Conservation (phyloP, 2,888 invertebrate species). For the Abscondita cerata region DNA sequence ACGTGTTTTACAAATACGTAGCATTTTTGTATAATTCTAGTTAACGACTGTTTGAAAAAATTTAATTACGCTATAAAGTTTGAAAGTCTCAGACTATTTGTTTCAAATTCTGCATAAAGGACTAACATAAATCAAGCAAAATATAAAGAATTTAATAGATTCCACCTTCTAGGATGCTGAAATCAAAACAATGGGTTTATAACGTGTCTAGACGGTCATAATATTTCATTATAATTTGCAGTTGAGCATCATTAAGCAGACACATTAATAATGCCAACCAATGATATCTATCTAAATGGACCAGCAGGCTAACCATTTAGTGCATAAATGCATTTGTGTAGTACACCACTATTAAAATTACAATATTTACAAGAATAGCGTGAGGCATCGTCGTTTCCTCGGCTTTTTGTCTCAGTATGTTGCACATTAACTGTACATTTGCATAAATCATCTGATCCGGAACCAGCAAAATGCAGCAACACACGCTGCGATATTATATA, state of each 20-base stretch:
- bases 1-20: no score
- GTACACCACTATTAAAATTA: conserved; percentile 37
- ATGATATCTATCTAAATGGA: conserved; percentile 37
- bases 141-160: conserved; percentile 1
- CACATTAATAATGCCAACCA: conserved; percentile 35
- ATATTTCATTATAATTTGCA: conserved; percentile 29
- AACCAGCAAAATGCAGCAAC: conserved; percentile 28
- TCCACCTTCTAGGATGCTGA: conserved; percentile 16
- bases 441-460: conserved; percentile 40
- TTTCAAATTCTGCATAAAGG: no score
- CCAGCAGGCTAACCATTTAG: conserved; percentile 32
- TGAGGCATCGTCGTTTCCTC: conserved; percentile 37
- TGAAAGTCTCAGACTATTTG: no score
- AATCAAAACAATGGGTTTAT: conserved; percentile 27
- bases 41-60: no score
- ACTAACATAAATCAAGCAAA: no score
- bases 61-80: no score
- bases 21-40: no score
- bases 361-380: conserved; percentile 38
- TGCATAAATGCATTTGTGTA: conserved; percentile 31
- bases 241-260: conserved; percentile 27
- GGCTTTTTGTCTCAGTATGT: conserved; percentile 37
- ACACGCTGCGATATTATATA: conserved; percentile 26
- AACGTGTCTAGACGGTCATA: conserved; percentile 26
- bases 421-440: conserved; percentile 40